Evolutionary conservation across 2,888 invertebrate genomes (phyloP).

Genomic region (Melolontha melolontha): DNA sequence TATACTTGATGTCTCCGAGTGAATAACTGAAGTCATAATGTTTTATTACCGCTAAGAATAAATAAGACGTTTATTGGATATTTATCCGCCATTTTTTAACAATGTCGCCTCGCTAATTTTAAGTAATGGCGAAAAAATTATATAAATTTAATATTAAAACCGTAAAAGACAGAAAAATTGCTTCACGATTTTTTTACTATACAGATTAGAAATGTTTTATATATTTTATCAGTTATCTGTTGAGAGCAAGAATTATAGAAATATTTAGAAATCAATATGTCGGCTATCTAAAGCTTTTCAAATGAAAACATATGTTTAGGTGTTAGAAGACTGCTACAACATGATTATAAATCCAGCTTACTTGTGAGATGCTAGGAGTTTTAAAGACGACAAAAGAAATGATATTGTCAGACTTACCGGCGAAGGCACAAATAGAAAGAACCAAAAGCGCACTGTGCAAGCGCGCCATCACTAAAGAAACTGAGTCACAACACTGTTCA

Average conservation of each 20-base stretch:
- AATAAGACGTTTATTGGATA: no score
- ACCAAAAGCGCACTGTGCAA: constrained; percentile 59
- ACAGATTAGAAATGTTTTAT: no score
- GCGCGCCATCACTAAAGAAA: constrained; percentile 63
- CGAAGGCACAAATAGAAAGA: constrained; percentile 57
- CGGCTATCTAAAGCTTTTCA: neutral
- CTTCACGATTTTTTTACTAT: no score
- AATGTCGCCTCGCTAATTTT: neutral
- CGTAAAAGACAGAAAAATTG: neutral
- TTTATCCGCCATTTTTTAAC: no score
- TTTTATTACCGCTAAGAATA: no score
- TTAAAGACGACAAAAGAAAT: neutral
- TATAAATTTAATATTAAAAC: neutral
- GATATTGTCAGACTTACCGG: constrained; percentile 59
- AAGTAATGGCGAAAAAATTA: neutral
- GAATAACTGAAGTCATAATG: no score
- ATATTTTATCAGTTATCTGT: neutral
- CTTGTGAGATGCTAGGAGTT: no score
- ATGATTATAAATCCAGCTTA: no score
- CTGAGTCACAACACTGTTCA: constrained; percentile 61
- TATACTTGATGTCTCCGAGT: constrained; percentile 23
- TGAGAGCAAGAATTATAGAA: neutral
- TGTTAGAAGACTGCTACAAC: neutral
- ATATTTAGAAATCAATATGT: constrained; percentile 9
- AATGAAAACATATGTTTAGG: neutral